Percentiles rank a stretch among this genome's conserved stretches.
Conservation (phyloP, 1,140 invertebrate species). For the Bilobella aurantiaca region DNA sequence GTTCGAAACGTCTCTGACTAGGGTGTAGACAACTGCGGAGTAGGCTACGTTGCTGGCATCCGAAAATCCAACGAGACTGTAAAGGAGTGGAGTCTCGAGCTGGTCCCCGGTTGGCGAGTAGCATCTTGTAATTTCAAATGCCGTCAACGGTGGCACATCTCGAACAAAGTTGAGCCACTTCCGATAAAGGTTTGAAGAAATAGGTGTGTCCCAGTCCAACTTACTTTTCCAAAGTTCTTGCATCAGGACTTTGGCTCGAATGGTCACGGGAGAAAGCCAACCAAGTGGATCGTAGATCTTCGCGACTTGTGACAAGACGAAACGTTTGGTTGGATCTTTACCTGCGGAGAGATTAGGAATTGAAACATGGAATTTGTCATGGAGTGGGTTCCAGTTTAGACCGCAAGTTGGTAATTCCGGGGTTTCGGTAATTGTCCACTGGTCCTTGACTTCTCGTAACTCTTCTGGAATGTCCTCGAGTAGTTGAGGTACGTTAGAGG, state of each 20-base stretch:
- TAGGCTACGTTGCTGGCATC: neutral
- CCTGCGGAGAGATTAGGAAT: neutral
- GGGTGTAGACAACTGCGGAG: neutral
- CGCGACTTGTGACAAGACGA: constrained; percentile 13
- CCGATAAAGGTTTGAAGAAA: neutral
- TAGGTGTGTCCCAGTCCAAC: constrained; percentile 24
- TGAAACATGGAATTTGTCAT: neutral
- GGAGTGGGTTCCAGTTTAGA: neutral
- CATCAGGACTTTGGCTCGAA: constrained; percentile 23
- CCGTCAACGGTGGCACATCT: neutral
- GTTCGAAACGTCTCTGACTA: neutral
- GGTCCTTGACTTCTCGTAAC: neutral
- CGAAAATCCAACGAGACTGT: constrained; percentile 1
- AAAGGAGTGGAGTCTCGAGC: neutral
- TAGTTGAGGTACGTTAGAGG: constrained; percentile 31
- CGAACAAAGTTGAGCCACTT: constrained; percentile 3
- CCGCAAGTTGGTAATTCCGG: neutral
- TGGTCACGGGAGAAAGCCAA: constrained; percentile 17
- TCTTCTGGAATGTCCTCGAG: neutral
- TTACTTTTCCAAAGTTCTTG: constrained; percentile 26
- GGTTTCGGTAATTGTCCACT: neutral
- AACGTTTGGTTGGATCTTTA: constrained; percentile 16
- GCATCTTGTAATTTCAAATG: constrained; percentile 6
- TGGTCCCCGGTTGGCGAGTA: too few relatives aligned
- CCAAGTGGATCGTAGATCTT: constrained; percentile 28